Evolutionary conservation across 1,140 invertebrate species (phyloP).

Genomic region (Tetraneura akinire): DNA sequence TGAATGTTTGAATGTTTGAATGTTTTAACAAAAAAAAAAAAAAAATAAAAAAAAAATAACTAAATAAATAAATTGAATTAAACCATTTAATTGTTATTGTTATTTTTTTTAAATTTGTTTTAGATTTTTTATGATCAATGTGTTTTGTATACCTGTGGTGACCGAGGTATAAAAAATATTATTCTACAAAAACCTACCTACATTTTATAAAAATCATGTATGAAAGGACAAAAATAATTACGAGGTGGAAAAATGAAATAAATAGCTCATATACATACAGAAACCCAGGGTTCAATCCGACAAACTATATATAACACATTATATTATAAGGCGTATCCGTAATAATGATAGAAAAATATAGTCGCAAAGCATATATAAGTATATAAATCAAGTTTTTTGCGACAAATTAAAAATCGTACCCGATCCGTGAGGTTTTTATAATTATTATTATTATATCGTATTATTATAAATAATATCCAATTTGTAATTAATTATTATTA

Average conservation of each 20-base stretch:
- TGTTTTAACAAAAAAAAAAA: background rate
- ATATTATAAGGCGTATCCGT: too few relatives aligned
- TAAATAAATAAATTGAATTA: too few relatives aligned
- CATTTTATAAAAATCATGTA: background rate
- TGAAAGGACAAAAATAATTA: constrained; percentile 13
- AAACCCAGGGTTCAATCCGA: background rate
- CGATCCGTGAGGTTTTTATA: constrained; percentile 13
- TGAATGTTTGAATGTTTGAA: background rate
- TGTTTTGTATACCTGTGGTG: background rate
- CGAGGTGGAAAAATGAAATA: background rate
- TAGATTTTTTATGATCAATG: constrained; percentile 34
- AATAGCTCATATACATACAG: background rate
- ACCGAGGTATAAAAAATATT: constrained; percentile 20
- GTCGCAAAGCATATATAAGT: constrained; percentile 2
- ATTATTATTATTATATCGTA: background rate
- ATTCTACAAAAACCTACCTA: background rate
- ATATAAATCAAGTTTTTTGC: constrained; percentile 18
- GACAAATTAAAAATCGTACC: constrained; percentile 25
- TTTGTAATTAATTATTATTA: background rate
- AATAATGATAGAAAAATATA: too few relatives aligned
- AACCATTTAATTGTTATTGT: background rate
- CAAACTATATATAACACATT: too few relatives aligned
- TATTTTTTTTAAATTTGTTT: constrained; percentile 43
- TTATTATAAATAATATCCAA: too few relatives aligned
- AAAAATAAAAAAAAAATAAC: too few relatives aligned